Evolutionary conservation across 2,797 vertebrate species (phyloP).

Genomic region (Bufotes viridis): DNA sequence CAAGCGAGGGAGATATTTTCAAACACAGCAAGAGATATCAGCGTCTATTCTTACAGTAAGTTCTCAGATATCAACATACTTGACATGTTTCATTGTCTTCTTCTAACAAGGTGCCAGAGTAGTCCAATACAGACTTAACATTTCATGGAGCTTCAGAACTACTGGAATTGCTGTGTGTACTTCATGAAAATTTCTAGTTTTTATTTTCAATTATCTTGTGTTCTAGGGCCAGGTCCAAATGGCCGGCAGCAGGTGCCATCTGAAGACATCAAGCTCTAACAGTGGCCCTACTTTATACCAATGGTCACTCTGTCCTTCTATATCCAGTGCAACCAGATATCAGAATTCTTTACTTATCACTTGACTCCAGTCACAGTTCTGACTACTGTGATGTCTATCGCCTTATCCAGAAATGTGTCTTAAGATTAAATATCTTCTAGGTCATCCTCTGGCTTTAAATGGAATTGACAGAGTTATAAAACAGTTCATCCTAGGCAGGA

Average conservation of each 20-base stretch:
- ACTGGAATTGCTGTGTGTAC: background rate
- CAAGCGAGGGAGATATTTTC: conserved; percentile 70
- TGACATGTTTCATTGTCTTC: conserved; percentile 18
- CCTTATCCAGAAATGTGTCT: too few species aligned
- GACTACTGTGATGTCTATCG: too few species aligned
- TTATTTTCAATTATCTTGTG: background rate
- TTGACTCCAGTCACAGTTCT: too few species aligned
- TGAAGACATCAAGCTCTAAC: background rate
- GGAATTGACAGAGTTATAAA: too few species aligned
- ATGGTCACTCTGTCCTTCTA: too few species aligned
- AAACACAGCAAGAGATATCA: conserved; percentile 74
- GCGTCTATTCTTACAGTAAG: conserved; percentile 65
- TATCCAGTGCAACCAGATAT: too few species aligned
- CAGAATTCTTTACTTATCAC: too few species aligned
- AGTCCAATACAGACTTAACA: background rate
- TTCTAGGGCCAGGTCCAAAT: background rate
- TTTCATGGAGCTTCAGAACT: background rate
- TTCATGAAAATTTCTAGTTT: background rate
- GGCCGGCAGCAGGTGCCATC: background rate
- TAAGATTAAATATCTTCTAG: too few species aligned
- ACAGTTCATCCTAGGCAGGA: too few species aligned
- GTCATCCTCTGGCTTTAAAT: too few species aligned
- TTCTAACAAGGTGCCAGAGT: background rate
- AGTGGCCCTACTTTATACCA: background rate
- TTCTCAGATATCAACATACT: conserved; percentile 18